Evolutionary conservation across 2,797 vertebrate species (phyloP).

Genomic region (Ispidina picta): DNA sequence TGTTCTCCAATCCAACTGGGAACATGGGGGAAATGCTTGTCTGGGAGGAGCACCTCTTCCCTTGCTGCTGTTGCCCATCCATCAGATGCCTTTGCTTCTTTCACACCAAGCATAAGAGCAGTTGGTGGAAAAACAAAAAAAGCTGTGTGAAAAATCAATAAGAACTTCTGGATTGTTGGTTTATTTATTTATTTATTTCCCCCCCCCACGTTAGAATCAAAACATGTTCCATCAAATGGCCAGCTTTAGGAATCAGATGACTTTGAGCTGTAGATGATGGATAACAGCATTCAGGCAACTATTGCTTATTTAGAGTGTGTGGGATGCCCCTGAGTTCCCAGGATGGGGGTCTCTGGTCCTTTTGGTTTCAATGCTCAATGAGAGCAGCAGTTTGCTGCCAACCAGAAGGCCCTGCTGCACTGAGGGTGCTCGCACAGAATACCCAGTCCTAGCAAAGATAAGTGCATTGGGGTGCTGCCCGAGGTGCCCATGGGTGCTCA

Average conservation of each 20-base stretch:
- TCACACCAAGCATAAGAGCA: background rate
- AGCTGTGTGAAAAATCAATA: background rate
- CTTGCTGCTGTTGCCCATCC: background rate
- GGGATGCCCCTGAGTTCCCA: rapidly evolving
- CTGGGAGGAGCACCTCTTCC: background rate
- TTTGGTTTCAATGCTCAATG: background rate
- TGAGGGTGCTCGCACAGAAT: rapidly evolving
- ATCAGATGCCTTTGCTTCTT: background rate
- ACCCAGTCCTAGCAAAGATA: background rate
- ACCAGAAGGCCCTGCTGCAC: background rate
- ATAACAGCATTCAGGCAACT: background rate
- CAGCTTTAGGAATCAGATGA: background rate
- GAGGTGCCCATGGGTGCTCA: rapidly evolving
- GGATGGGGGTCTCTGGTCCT: background rate
- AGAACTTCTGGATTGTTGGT: background rate
- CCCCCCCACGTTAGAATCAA: background rate
- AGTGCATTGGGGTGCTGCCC: rapidly evolving
- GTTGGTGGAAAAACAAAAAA: background rate
- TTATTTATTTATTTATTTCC: rapidly evolving
- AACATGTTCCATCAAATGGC: background rate
- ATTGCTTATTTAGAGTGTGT: background rate
- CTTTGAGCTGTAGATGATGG: background rate
- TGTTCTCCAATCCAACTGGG: background rate
- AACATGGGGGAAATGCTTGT: background rate
- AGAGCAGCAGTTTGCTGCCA: background rate